A percentile compares a stretch with the other conserved stretches of the same genome.
Conservation (phyloP, 1,140 invertebrate species). For the Prorops nasuta region DNA sequence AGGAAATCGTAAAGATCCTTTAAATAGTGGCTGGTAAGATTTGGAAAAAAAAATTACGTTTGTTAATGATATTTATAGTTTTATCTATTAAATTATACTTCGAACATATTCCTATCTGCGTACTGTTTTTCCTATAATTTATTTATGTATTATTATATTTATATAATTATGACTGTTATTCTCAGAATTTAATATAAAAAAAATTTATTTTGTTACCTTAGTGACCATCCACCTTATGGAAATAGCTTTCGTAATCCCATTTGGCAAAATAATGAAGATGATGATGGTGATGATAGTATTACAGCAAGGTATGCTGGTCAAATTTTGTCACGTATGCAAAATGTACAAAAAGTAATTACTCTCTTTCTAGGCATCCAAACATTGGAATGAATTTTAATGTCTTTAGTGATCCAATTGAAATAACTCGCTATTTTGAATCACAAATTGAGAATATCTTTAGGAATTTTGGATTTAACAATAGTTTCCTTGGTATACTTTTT, state of each 20-base stretch:
- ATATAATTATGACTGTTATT: background rate
- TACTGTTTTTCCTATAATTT: background rate
- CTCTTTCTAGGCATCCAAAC: slow-evolving; percentile 16
- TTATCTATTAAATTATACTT: background rate
- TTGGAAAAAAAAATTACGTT: slow-evolving; percentile 3
- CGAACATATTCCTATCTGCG: background rate
- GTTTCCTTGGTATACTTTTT: slow-evolving; percentile 5
- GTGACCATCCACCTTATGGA: slow-evolving; percentile 16
- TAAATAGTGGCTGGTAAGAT: slow-evolving; percentile 12
- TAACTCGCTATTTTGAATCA: slow-evolving; percentile 39
- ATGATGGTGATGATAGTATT: slow-evolving; percentile 32
- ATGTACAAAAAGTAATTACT: slow-evolving; percentile 1
- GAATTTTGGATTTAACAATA: slow-evolving; percentile 18
- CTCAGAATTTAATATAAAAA: background rate
- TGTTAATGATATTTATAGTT: background rate
- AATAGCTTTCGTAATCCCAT: slow-evolving; percentile 42
- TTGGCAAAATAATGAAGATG: slow-evolving; percentile 42
- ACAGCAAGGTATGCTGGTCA: slow-evolving; percentile 31
- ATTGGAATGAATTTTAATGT: slow-evolving; percentile 30
- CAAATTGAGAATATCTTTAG: slow-evolving; percentile 42
- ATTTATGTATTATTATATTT: background rate
- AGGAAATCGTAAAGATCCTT: slow-evolving; percentile 9
- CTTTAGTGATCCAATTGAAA: slow-evolving; percentile 42
- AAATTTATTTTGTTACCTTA: slow-evolving; percentile 23
- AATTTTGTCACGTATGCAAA: background rate